Evolutionary conservation across 2,113 vertebrate species (phyloP), one percentile per base, ranked within the genome.

Genomic region (Cebus imitator): DNA sequence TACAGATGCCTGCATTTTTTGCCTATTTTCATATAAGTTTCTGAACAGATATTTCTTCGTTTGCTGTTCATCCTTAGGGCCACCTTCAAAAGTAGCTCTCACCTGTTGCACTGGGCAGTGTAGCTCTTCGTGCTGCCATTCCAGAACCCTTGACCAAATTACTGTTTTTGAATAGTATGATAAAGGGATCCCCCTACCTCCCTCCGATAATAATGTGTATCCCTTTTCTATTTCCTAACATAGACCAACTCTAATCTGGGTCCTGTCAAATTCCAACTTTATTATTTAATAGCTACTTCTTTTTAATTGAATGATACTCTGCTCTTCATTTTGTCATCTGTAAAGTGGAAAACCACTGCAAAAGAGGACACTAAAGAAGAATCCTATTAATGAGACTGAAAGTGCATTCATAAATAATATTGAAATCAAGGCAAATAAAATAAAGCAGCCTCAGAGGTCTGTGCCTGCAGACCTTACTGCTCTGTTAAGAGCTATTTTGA

Each of bases 401-500:
- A 57, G 50, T 37, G 23, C 32, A 78, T 18, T 43, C 8, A 10
- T 78, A 10, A 18, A 81, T 81, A 55, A 35, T 55, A 81, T 23
- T n/a, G 35, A 37, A 55, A 52, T 57, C 55, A 11, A 55, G 23
- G 20, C 50, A 55, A 52, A 23, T 11, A 35, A 80, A 52, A 35
- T 35, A n/a, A 81, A 50, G n/a, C 20, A 81, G 17, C 3, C 21
- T 57, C 79, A 25, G 50, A 55, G 35, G 27, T 23, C 10, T 84
- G 9, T 70, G 61, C 35, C 66, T 75, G 84, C 95, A 75, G 97
- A 97, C 88, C 4, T 57, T 45, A 66, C 13, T 57, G 37, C 50
- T 79, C 80, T 93, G 16, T 25, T 68, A 96, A 96, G 94, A 16
- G 32, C 78, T 35, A n/a, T 61, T 94, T 94, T 97, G 61, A 93